phyloP scores from a whole-genome alignment of 2,888 invertebrate species.

The Eupithecia pulchellata region DNA sequence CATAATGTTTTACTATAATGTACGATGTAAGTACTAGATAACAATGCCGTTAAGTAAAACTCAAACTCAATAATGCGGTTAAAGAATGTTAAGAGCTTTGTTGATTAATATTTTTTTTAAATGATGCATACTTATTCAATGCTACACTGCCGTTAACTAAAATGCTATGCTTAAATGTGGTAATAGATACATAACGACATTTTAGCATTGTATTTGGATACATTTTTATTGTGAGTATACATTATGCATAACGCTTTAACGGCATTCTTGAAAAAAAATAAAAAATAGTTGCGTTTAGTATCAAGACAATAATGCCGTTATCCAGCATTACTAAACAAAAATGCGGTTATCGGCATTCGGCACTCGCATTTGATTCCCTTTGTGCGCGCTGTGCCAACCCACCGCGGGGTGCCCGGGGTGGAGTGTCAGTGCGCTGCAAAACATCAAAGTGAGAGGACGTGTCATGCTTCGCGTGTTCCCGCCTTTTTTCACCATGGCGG shows the following conservation, averaged over 20 bases:
- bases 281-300: neutral
- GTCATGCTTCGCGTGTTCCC: neutral
- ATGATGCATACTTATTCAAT: neutral
- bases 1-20: neutral
- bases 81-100: constrained; percentile 1
- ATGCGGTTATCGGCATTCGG: neutral
- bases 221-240: constrained; percentile 4
- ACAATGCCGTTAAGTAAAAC: neutral
- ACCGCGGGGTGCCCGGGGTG: neutral
- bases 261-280: neutral
- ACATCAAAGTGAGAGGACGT: neutral
- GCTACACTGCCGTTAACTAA: neutral
- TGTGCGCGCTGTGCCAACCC: constrained; percentile 1
- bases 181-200: neutral
- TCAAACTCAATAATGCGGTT: constrained; percentile 1
- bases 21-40: constrained; percentile 6
- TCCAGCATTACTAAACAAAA: constrained; percentile 1
- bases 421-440: constrained; percentile 2
- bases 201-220: neutral
- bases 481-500: neutral
- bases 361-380: constrained; percentile 1
- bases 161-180: neutral
- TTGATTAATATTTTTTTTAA: neutral
- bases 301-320: constrained; percentile 5
- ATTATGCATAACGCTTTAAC: too few relatives aligned